Evolutionary conservation across 2,888 invertebrate genomes (phyloP).

Genomic region (Athrips mouffetella): DNA sequence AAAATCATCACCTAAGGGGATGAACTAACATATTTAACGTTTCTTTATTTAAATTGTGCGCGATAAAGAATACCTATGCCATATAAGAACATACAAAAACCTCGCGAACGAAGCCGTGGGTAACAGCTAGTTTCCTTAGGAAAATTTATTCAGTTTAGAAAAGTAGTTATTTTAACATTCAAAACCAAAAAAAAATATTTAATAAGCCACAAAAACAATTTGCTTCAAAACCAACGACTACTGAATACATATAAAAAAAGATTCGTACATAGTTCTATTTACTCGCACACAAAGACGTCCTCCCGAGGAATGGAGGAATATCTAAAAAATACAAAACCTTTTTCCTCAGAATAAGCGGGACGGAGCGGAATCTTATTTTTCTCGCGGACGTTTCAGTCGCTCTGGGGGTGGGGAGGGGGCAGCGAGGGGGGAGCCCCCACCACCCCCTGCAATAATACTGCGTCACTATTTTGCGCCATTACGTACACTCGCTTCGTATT

Average conservation of each 20-base stretch:
- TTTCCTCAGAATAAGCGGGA: conserved; percentile 76
- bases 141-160: too few species aligned
- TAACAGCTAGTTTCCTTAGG: too few species aligned
- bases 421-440: conserved; percentile 43
- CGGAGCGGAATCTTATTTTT: conserved; percentile 78
- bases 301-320: conserved; percentile 40
- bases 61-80: too few species aligned
- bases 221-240: conserved; percentile 25
- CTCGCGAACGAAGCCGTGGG: too few species aligned
- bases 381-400: conserved; percentile 78
- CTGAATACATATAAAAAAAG: conserved; percentile 35
- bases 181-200: background rate
- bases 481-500: conserved; percentile 79
- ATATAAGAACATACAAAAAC: too few species aligned
- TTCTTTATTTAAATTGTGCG: too few species aligned
- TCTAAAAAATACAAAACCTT: conserved; percentile 69
- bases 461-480: conserved; percentile 80
- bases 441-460: conserved; percentile 78
- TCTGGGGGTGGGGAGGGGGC: conserved; percentile 40
- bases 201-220: conserved; percentile 23
- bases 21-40: too few species aligned
- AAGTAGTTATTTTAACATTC: too few species aligned
- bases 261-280: conserved; percentile 56
- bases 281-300: conserved; percentile 54
- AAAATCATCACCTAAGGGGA: too few species aligned